Evolutionary conservation across 2,113 vertebrate genomes (phyloP), one percentile per base, ranked within the genome.

Genomic region (Odocoileus hemionus): DNA sequence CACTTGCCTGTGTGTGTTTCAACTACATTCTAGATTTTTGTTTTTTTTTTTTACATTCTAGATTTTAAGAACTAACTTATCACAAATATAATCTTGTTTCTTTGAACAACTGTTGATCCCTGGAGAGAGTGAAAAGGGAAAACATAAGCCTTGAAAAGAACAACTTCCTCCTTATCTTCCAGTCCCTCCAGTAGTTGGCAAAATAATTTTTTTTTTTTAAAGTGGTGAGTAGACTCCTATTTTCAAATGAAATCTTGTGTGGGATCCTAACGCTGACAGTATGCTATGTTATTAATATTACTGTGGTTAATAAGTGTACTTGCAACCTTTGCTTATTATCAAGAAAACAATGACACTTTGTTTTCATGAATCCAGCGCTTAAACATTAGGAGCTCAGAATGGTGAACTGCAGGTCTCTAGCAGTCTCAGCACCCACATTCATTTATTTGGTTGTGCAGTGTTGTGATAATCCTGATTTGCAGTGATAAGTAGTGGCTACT

Each of bases 401-500:
- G 47, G 36, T 30, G 45, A 74, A 76, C 90, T 43, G 1, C 64
- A 28, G 33, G 52, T 74, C 86, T 85, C 2, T 4, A 7, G 94
- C 54, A 57, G 30, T 33, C 64, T 58, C 43, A 61, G 83, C 15
- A 23, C 52, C 67, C 82, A 43, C 11, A 52, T 78, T 67, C 74
- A 11, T 74, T 64, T 79, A 54, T 47, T 95, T 92, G 84, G n/a
- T 25, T 57, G 64, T 58, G 45, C 43, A 47, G 52, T 64, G 39
- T 86, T 86, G 45, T 60, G 79, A 67, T 85, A 36, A 79, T 70
- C 87, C 84, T 64, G 84, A 84, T 96, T 87, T 88, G 47, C 52
- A 39, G 67, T 91, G 82, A 86, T 95, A 86, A 97, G 86, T 86
- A 74, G 64, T 89, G 52, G 70, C 82, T 70, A 80, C 79, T 88